Conservation (phyloP, 2,113 vertebrate species). For the Ictalurus punctatus region DNA sequence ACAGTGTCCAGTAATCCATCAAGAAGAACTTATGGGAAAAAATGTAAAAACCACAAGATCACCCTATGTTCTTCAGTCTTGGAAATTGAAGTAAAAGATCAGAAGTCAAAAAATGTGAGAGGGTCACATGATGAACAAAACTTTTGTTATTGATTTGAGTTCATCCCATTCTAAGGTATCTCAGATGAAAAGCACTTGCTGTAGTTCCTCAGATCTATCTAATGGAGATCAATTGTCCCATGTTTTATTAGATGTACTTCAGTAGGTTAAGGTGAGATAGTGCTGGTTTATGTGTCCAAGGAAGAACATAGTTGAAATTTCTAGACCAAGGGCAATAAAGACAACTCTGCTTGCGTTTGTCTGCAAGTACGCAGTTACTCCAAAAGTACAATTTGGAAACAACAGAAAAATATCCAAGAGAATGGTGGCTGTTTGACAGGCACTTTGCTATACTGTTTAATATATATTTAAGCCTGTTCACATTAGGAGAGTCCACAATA, state of each 20-base stretch:
- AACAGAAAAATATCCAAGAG: not conserved
- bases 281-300: not conserved
- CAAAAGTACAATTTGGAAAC: slow-evolving; percentile 18
- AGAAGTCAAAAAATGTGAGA: slow-evolving; percentile 17
- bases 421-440: slow-evolving; percentile 20
- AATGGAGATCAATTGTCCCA: not conserved
- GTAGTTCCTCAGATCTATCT: slow-evolving; percentile 1
- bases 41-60: not conserved
- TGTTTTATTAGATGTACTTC: not conserved
- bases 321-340: not conserved
- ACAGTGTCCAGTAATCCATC: slow-evolving; percentile 4
- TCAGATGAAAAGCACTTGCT: slow-evolving; percentile 41
- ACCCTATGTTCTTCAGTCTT: not conserved
- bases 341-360: not conserved
- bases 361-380: slow-evolving; percentile 1
- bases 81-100: slow-evolving; percentile 14
- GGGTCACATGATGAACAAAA: not conserved
- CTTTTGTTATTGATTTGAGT: too few relatives aligned
- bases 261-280: not conserved
- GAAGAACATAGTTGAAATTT: slow-evolving; percentile 11
- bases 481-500: slow-evolving; percentile 10
- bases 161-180: not conserved
- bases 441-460: slow-evolving; percentile 20
- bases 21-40: not conserved
- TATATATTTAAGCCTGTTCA: slow-evolving; percentile 19